These are phyloP conservation scores for Seira ritae DNA, from an alignment of 2,888 invertebrate species.

Conservation along the genomic window DNA sequence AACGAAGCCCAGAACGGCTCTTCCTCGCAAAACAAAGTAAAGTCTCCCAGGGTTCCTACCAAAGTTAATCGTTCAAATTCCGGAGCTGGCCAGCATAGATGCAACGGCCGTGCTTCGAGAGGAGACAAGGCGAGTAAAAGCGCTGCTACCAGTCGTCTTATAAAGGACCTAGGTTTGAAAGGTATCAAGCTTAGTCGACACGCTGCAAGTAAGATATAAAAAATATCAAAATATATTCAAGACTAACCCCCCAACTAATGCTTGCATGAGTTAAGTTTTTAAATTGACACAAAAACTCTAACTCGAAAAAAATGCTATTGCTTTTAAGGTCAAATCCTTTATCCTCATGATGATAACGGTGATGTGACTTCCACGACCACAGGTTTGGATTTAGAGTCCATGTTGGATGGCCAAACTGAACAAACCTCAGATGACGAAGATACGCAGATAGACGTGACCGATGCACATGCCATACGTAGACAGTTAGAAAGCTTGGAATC, in stretches of 20 bases:
- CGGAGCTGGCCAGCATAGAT: slow-evolving; percentile 67
- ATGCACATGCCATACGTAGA: slow-evolving; percentile 86
- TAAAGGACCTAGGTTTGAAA: slow-evolving; percentile 64
- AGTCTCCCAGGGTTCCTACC: slow-evolving; percentile 57
- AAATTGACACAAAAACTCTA: no score
- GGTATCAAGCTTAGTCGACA: slow-evolving; percentile 70
- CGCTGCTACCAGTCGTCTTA: slow-evolving; percentile 39
- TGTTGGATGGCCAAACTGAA: slow-evolving; percentile 83
- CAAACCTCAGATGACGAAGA: slow-evolving; percentile 81
- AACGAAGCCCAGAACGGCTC: slow-evolving; percentile 53
- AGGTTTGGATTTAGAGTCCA: slow-evolving; percentile 85
- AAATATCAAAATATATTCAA: no score
- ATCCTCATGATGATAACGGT: slow-evolving; percentile 79
- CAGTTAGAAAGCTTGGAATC: slow-evolving; percentile 89
- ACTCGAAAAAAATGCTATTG: background rate
- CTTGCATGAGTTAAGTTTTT: no score
- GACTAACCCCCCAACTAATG: no score
- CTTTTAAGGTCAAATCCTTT: slow-evolving; percentile 71
- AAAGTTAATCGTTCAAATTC: slow-evolving; percentile 69
- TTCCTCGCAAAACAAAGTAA: slow-evolving; percentile 39
- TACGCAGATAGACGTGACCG: slow-evolving; percentile 79
- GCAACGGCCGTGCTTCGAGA: slow-evolving; percentile 42
- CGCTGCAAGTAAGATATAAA: slow-evolving; percentile 69
- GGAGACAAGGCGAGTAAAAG: slow-evolving; percentile 44
- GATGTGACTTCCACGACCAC: slow-evolving; percentile 89